Conservation (phyloP, 2,113 vertebrate genomes). For the Diglossa brunneiventris region DNA sequence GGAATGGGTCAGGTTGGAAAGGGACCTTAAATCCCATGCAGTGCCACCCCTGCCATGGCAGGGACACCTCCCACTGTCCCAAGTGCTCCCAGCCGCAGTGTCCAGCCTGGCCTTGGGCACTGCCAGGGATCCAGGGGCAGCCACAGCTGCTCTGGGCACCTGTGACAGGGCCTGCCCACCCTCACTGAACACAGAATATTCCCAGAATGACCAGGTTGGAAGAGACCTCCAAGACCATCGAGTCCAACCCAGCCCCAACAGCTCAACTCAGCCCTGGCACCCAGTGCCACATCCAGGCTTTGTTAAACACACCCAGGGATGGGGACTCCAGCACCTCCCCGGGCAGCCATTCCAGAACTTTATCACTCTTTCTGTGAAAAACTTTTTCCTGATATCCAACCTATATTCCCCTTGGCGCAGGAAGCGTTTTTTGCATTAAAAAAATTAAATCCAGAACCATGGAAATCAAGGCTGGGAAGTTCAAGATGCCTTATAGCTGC, state of each 20-base stretch:
- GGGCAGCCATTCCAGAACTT: neutral
- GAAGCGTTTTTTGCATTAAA: neutral
- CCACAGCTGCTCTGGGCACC: neutral
- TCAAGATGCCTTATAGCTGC: neutral
- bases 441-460: fast-evolving
- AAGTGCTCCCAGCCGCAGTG: neutral
- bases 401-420: too few species aligned
- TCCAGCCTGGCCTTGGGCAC: neutral
- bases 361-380: neutral
- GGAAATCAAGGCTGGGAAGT: neutral
- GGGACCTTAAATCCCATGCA: fast-evolving
- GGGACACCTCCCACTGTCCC: neutral
- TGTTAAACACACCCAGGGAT: neutral
- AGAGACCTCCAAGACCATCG: neutral
- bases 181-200: neutral
- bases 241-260: neutral
- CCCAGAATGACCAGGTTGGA: neutral
- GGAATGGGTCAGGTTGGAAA: neutral
- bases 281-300: neutral
- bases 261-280: fast-evolving
- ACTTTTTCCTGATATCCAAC: neutral
- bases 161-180: neutral
- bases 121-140: neutral
- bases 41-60: neutral
- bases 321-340: neutral